These are phyloP conservation scores for Melieria picta DNA, from an alignment of 2,888 invertebrate genomes.

Conservation along the genomic window DNA sequence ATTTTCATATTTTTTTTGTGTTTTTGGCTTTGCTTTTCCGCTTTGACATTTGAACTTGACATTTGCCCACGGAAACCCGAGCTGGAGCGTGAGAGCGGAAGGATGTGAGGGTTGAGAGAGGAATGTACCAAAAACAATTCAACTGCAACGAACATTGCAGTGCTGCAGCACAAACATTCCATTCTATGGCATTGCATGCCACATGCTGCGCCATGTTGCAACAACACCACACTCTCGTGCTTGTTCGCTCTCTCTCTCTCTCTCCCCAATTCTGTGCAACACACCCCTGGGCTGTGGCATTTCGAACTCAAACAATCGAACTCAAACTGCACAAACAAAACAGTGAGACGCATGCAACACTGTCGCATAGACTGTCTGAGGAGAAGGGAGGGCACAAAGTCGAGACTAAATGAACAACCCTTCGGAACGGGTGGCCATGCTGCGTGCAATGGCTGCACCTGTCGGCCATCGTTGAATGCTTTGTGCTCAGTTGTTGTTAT, in stretches of 20 bases:
- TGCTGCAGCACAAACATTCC: neutral
- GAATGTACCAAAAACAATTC: too few species aligned
- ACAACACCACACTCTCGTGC: too few species aligned
- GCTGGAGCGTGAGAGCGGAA: too few species aligned
- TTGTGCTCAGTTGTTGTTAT: too few species aligned
- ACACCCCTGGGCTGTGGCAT: neutral
- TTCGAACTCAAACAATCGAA: constrained; percentile 29
- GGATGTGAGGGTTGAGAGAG: too few species aligned
- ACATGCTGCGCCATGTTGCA: too few species aligned
- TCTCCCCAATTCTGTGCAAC: too few species aligned
- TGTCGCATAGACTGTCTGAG: neutral
- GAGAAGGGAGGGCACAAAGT: too few species aligned
- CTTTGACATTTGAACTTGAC: constrained; percentile 60
- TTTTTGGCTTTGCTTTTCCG: constrained; percentile 47
- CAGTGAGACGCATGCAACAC: constrained; percentile 8
- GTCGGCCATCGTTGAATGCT: constrained; percentile 42
- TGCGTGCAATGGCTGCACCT: constrained; percentile 42
- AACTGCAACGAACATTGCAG: too few species aligned
- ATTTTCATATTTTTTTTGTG: neutral
- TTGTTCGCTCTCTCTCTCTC: neutral
- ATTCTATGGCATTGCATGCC: constrained; percentile 1
- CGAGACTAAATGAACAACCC: constrained; percentile 27
- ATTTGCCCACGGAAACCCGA: constrained; percentile 48
- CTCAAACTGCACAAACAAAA: constrained; percentile 4
- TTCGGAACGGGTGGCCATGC: neutral